Evolutionary conservation across 2,888 invertebrate species (phyloP).

Genomic region (Cosmopolites sordidus): DNA sequence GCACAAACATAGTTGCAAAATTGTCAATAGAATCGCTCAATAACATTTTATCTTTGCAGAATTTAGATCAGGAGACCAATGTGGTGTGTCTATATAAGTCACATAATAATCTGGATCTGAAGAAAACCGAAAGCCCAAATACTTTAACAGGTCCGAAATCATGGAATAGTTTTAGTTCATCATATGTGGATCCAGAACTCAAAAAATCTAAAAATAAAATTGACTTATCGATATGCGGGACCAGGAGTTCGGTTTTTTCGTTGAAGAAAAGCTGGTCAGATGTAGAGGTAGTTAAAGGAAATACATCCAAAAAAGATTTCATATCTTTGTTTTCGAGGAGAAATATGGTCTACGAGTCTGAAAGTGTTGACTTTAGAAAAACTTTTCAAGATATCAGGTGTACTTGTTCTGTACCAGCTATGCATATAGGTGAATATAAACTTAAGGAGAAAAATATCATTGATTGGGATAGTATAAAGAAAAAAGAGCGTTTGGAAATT

Average conservation of each 20-base stretch:
- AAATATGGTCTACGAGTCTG: slow-evolving; percentile 10
- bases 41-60: neutral
- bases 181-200: neutral
- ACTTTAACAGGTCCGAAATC: slow-evolving; percentile 13
- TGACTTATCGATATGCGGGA: neutral
- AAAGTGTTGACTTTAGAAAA: slow-evolving; percentile 20
- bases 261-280: slow-evolving; percentile 19
- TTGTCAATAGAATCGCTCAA: neutral
- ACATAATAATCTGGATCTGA: slow-evolving; percentile 17
- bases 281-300: slow-evolving; percentile 5
- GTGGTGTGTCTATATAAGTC: slow-evolving; percentile 25
- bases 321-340: slow-evolving; percentile 5
- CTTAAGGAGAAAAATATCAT: slow-evolving; percentile 3
- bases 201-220: neutral
- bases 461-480: slow-evolving; percentile 8
- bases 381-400: slow-evolving; percentile 21
- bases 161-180: slow-evolving; percentile 1
- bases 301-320: neutral
- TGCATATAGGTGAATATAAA: slow-evolving; percentile 9
- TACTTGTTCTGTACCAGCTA: slow-evolving; percentile 16
- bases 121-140: slow-evolving; percentile 12
- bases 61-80: slow-evolving; percentile 4
- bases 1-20: no score
- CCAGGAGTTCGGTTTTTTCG: slow-evolving; percentile 6
- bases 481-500: slow-evolving; percentile 27